Evolutionary conservation across 2,888 invertebrate species (phyloP), one percentile per base, ranked within the genome.

Genomic region (Epinotia demarniana): DNA sequence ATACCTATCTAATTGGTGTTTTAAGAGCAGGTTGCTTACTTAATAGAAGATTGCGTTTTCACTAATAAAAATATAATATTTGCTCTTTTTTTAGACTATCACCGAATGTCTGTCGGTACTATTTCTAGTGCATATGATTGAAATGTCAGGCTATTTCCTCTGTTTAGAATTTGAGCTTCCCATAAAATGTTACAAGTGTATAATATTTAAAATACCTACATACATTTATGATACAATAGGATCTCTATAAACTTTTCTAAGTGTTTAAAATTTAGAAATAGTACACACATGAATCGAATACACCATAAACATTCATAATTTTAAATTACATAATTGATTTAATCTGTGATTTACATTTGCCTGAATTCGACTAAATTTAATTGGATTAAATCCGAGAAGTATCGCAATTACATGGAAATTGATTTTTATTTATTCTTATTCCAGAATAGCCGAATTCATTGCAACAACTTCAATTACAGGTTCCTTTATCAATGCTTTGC

Each of bases 121-220:
- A 27, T 71, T 53, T 55, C 27, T 71, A 71, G 70, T 71, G 68
- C 73, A 33, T 53, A 66, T 66, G 70, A 71, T 70, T 23, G 64
- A 27, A 19, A 64, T 73, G 60, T 68, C 33, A 61, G 8, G 49
- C 64, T 75, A 75, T 66, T 58, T 60, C 39, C 64, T 64, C 81
- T 82, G 77, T 89, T 90, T 89, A 89, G 89, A 90, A 89, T 90
- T 75, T 89, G 88, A 90, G 90, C 87, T 89, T 89, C 84, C 83
- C 86, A 83, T 82, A 79, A 81, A 82, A 80, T 82, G 80, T 83
- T 84, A 82, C 72, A 77, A 81, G 77, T 80, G 75, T 80, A 80
- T 78, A 79, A 74, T 78, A 81, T 80, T 76, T 78, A 78, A 73
- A 63, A 71, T 75, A 71, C 64, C 75, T 75, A 75, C 74, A 71